phyloP scores from a whole-genome alignment of 2,797 vertebrate genomes.

The Hipposideros larvatus region DNA sequence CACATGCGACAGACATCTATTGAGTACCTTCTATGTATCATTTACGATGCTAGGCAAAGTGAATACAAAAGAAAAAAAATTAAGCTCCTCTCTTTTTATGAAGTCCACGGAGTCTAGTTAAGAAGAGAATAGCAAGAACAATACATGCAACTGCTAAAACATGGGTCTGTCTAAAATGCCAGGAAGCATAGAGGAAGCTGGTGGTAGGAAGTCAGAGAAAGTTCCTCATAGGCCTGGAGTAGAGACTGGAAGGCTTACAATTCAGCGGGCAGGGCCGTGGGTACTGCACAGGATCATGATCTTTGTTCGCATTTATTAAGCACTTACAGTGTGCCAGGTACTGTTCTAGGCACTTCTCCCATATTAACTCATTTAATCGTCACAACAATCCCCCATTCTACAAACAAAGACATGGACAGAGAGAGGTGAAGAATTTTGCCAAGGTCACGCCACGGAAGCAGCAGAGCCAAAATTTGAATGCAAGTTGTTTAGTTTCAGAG shows the following conservation, averaged over 20 bases:
- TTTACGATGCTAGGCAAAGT: not conserved
- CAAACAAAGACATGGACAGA: not conserved
- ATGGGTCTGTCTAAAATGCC: not conserved
- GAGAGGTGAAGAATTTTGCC: not conserved
- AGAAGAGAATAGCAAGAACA: not conserved
- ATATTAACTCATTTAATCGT: not conserved
- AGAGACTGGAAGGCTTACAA: not conserved
- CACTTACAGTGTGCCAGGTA: not conserved
- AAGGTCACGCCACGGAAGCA: not conserved
- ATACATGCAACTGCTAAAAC: not conserved
- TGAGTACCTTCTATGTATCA: not conserved
- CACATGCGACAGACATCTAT: not conserved
- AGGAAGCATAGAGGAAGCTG: not conserved
- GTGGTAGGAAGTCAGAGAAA: not conserved
- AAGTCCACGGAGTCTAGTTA: not conserved
- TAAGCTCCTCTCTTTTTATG: not conserved
- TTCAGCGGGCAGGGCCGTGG: not conserved
- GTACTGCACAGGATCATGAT: fast-evolving
- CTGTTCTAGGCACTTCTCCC: not conserved
- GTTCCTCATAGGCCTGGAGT: not conserved
- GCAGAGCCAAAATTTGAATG: not conserved
- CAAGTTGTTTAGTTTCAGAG: not conserved
- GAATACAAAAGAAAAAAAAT: not conserved
- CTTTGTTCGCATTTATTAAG: not conserved
- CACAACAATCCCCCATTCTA: not conserved